A percentile compares a stretch with the other conserved stretches of the same genome.
These are phyloP conservation scores for Eretmocerus hayati DNA, from an alignment of 2,888 invertebrate genomes.

Conservation along the genomic window DNA sequence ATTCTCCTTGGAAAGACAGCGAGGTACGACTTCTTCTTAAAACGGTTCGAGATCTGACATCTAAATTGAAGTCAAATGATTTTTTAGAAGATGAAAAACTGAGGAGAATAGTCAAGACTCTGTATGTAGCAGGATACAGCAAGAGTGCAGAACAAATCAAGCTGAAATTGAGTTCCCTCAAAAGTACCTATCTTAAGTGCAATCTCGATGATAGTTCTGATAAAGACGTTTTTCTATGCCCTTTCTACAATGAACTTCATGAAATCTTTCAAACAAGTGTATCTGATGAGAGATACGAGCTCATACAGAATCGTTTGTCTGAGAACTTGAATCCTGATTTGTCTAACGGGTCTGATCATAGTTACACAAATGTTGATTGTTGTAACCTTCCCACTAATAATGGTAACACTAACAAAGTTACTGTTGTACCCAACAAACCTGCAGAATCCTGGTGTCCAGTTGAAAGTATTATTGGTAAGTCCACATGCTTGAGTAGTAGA, in stretches of 20 bases:
- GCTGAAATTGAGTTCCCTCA: slow-evolving; percentile 23
- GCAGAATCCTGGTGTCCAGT: slow-evolving; percentile 27
- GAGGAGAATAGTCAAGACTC: slow-evolving; percentile 22
- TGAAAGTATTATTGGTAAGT: slow-evolving; percentile 31
- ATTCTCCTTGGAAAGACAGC: slow-evolving; percentile 25
- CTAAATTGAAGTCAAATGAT: slow-evolving; percentile 21
- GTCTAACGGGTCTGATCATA: slow-evolving; percentile 23
- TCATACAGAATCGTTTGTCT: slow-evolving; percentile 19
- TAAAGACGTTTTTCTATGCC: slow-evolving; percentile 25
- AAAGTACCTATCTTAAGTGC: slow-evolving; percentile 28
- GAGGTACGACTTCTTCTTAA: slow-evolving; percentile 26
- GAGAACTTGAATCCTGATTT: slow-evolving; percentile 18
- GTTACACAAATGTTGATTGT: slow-evolving; percentile 19
- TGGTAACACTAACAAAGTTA: slow-evolving; percentile 16
- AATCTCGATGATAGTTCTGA: slow-evolving; percentile 20
- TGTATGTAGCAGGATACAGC: slow-evolving; percentile 22
- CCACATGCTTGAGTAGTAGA: too few species aligned
- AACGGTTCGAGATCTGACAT: slow-evolving; percentile 24
- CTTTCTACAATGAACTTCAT: slow-evolving; percentile 29
- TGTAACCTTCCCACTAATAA: slow-evolving; percentile 11
- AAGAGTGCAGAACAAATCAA: slow-evolving; percentile 29
- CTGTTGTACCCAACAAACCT: slow-evolving; percentile 19
- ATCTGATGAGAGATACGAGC: slow-evolving; percentile 21
- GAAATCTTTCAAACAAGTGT: slow-evolving; percentile 24
- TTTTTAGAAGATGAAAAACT: slow-evolving; percentile 28